Percentiles rank a stretch among this genome's conserved stretches.
These are phyloP conservation scores for Hydrozoanthus gracilis DNA, from an alignment of 92 coral and sea anemone genomes.

Conservation along the genomic window DNA sequence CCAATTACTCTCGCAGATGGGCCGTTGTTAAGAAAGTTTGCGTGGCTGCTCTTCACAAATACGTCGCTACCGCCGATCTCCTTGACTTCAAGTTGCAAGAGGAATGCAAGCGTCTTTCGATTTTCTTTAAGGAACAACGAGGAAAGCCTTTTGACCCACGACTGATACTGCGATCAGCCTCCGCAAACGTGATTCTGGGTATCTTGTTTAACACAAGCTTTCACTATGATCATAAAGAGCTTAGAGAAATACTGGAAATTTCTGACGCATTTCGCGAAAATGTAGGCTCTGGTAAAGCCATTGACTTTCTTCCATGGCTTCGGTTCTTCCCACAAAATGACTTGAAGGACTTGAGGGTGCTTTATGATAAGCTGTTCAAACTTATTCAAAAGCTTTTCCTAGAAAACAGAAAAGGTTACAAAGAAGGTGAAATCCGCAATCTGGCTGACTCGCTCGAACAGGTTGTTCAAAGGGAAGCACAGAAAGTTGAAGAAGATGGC, in stretches of 20 bases:
- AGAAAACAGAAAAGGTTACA: slow-evolving; percentile 19
- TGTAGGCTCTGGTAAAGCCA: slow-evolving; percentile 56
- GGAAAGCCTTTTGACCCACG: slow-evolving; percentile 57
- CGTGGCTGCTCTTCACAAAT: slow-evolving; percentile 15
- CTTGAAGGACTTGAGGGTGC: background rate
- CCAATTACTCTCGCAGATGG: slow-evolving; percentile 50
- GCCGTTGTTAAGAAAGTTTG: slow-evolving; percentile 36
- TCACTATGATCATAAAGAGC: slow-evolving; percentile 49
- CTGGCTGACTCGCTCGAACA: slow-evolving; percentile 36
- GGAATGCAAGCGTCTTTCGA: slow-evolving; percentile 50
- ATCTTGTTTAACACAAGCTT: slow-evolving; percentile 56
- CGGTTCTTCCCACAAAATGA: slow-evolving; percentile 49
- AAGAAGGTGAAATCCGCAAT: slow-evolving; percentile 15
- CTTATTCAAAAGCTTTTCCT: slow-evolving; percentile 17
- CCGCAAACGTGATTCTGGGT: slow-evolving; percentile 56
- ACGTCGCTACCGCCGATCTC: slow-evolving; percentile 31
- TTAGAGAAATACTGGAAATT: slow-evolving; percentile 42
- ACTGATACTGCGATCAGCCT: slow-evolving; percentile 41
- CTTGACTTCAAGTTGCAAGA: slow-evolving; percentile 45
- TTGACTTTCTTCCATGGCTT: slow-evolving; percentile 60
- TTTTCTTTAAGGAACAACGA: slow-evolving; percentile 42
- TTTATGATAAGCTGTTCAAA: background rate
- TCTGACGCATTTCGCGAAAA: slow-evolving; percentile 60
- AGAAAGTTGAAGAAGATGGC: slow-evolving; percentile 15
- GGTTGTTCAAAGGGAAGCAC: slow-evolving; percentile 4